Evolutionary conservation across 2,888 invertebrate genomes (phyloP).

Genomic region (Lymantria dispar): DNA sequence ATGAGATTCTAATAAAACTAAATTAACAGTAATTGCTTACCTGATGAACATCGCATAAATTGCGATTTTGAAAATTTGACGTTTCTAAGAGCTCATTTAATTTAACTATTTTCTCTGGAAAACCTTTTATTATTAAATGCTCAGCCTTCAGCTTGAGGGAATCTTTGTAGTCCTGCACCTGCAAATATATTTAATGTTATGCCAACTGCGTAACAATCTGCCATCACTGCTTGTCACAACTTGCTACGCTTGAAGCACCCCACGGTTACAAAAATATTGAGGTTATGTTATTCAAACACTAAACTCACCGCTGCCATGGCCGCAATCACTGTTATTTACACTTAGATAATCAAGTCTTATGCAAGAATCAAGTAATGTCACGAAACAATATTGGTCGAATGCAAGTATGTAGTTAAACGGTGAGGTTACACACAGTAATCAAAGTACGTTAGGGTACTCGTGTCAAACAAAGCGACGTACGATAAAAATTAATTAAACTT

Average conservation of each 20-base stretch:
- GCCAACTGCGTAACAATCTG: slow-evolving; percentile 30
- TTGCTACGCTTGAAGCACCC: slow-evolving; percentile 27
- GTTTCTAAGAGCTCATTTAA: slow-evolving; percentile 94
- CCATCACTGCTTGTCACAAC: slow-evolving; percentile 26
- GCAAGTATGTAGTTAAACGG: slow-evolving; percentile 30
- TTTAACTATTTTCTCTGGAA: slow-evolving; percentile 96
- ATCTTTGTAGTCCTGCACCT: slow-evolving; percentile 96
- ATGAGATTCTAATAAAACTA: too few species aligned
- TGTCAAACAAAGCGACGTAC: slow-evolving; percentile 50
- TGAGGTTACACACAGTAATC: slow-evolving; percentile 55
- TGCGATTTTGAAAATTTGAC: slow-evolving; percentile 89
- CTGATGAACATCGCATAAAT: slow-evolving; percentile 90
- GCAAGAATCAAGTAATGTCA: slow-evolving; percentile 4
- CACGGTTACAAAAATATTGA: slow-evolving; percentile 43
- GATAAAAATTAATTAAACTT: slow-evolving; percentile 22
- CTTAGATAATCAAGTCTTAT: slow-evolving; percentile 2
- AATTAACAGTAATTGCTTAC: slow-evolving; percentile 40
- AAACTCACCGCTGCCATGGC: slow-evolving; percentile 45
- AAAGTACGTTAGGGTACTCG: slow-evolving; percentile 50
- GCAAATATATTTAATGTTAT: slow-evolving; percentile 42
- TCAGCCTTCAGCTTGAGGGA: slow-evolving; percentile 94
- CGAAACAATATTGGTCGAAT: slow-evolving; percentile 18
- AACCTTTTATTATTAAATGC: slow-evolving; percentile 92
- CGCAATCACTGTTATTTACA: slow-evolving; percentile 10
- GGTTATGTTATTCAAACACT: slow-evolving; percentile 50